Base-by-base conservation (phyloP, 1,140 invertebrate genomes). In the Steinernema khuongi region DNA sequence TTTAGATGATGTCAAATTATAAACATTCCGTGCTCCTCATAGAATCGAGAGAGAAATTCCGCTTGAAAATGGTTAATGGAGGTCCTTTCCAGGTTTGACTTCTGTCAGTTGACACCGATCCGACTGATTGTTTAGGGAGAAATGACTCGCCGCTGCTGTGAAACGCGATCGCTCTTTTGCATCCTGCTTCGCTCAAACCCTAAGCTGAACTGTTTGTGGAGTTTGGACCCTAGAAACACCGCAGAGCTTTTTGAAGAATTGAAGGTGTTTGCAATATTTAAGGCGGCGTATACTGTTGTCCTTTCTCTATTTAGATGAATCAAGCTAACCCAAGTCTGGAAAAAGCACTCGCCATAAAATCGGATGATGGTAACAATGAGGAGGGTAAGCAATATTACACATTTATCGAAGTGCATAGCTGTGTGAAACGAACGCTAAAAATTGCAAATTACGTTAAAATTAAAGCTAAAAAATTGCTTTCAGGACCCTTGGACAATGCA, bases 161-260 rank as follows among this genome's bases (percentile, higher is more conserved):
- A 85, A 67, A 81, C 80, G 19, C 74, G 83, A 30, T 70, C 76
- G 11, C 67, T 84, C 11, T 81, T 84, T 18, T 73, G 80, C 14
- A 68, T 77, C 14, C 68, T 84, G 50, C 76, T 83, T 43, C 75
- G 81, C n/a, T 31, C 66, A 4, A 41, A 81, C 60, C 82, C 82
- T 1, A 31, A 77, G 60, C 32, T 83, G 33, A 67, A 71, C 31
- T 36, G 78, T 43, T 44, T 83, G n/a, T 83, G 82, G 82, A 77
- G 79, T 18, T 60, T 74, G 4, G 78, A 73, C 7, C 82, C 82
- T 1, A 43, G 31, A 0, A 77, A 80, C 41, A 79, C 74, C 33
- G 83, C 81, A 14, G 82, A 83, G 73, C 75, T 82, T n/a, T 83
- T 85, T 36, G 79, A 80, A 71, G 82, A 83, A 68, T 28, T 85